Evolutionary conservation across 2,113 vertebrate species (phyloP), one percentile per base, ranked within the genome.

Genomic region (Planiliza haematocheilus): DNA sequence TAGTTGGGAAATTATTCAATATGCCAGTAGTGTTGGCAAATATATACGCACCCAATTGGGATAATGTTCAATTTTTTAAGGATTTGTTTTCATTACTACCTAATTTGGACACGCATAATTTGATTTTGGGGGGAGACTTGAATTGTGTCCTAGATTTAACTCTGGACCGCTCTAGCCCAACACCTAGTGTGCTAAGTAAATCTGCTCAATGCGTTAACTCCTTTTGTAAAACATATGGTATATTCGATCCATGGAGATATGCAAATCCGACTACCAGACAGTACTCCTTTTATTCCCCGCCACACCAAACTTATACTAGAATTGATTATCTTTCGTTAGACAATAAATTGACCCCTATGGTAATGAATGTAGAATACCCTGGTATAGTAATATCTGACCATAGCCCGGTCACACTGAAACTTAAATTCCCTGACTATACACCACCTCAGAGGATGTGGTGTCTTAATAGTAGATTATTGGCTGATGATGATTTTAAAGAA

Each of bases 311-410:
- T 3, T 50, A 50, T 50, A 20, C n/a, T 4, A n/a, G 8, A 20
- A 50, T 50, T 10, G 7, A 50, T 20, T 50, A 50, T 9, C 20
- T 50, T 20, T 50, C 20, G 18, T n/a, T 20, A 9, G 48, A 50
- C 10, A 50, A 50, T 20, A 50, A 50, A 7, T n/a, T n/a, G n/a
- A 18, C 20, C 17, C 18, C 10, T 8, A 21, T 50, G 20, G 18
- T 18, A 50, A n/a, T 7, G 11, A n/a, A 2, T 50, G n/a, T 50
- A 50, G n/a, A 10, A 18, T 50, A 45, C 12, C 2, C 4, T 2
- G 16, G 65, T 34, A 55, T 56, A 17, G 58, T 61, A 36, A 62
- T 72, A 21, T 59, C 56, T 13, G 56, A 53, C 20, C 48, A 48
- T 6, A 7, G 24, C 8, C 55, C 67, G n/a, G 53, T 70, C 3